phyloP scores from a whole-genome alignment of 2,113 vertebrate genomes.

The Dolichallabes microphthalmus region DNA sequence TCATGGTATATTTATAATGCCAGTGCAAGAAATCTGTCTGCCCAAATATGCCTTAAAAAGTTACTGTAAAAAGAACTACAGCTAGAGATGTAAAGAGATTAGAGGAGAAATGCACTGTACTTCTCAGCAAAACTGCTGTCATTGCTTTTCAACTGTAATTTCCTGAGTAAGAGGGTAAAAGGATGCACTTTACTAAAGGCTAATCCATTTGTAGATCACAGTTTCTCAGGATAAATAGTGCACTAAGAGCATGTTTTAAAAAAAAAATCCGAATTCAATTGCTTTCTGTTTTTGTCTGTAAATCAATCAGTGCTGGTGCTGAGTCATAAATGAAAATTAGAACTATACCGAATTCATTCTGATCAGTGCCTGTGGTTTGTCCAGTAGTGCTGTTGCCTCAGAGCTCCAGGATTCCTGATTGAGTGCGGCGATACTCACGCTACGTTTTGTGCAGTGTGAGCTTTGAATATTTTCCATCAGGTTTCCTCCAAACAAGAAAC shows the following conservation, averaged over 20 bases:
- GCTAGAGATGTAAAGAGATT: neutral
- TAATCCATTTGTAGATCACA: slow-evolving; percentile 11
- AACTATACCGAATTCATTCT: neutral
- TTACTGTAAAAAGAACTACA: neutral
- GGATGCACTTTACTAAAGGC: neutral
- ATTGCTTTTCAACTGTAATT: slow-evolving; percentile 2
- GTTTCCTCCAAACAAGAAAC: neutral
- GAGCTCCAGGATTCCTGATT: neutral
- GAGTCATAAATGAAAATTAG: slow-evolving; percentile 34
- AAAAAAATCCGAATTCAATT: slow-evolving; percentile 24
- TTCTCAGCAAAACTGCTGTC: neutral
- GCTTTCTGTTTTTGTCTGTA: slow-evolving; percentile 10
- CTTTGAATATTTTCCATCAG: neutral
- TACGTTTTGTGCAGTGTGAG: neutral
- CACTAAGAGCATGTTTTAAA: neutral
- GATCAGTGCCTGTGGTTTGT: neutral
- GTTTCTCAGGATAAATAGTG: slow-evolving; percentile 16
- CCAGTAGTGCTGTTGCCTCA: neutral
- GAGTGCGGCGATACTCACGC: neutral
- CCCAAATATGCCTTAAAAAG: neutral
- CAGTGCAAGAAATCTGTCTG: neutral
- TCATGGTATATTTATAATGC: neutral
- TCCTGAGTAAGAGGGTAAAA: slow-evolving; percentile 21
- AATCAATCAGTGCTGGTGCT: neutral
- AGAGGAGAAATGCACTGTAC: neutral